These are phyloP conservation scores for Orius insidiosus DNA, from an alignment of 1,140 invertebrate species.

Conservation along the genomic window DNA sequence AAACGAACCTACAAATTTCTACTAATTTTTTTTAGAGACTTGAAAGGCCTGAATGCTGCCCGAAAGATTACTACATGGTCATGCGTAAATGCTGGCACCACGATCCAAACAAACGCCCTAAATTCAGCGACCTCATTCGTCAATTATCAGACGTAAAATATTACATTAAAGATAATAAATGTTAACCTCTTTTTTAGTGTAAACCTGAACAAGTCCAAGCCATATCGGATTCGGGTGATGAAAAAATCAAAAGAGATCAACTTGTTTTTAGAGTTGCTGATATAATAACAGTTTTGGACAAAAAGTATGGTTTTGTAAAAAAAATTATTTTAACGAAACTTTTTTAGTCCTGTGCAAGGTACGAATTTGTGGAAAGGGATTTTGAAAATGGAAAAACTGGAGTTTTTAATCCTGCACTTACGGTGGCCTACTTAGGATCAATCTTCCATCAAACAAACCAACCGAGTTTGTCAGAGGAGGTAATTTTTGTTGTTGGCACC, in stretches of 20 bases:
- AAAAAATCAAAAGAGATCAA: slow-evolving; percentile 39
- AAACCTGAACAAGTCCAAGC: slow-evolving; percentile 82
- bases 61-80: slow-evolving; percentile 76
- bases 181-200: too few relatives aligned
- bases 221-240: slow-evolving; percentile 34
- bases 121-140: slow-evolving; percentile 69
- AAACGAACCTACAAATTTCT: neutral
- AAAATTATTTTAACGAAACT: neutral
- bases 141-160: slow-evolving; percentile 53
- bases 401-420: slow-evolving; percentile 75
- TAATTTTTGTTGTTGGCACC: slow-evolving; percentile 18
- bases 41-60: slow-evolving; percentile 88
- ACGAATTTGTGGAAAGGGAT: slow-evolving; percentile 65
- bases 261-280: slow-evolving; percentile 74
- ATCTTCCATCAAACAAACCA: slow-evolving; percentile 48
- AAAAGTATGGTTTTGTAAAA: slow-evolving; percentile 37
- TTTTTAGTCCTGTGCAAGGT: slow-evolving; percentile 19
- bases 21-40: slow-evolving; percentile 40
- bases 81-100: slow-evolving; percentile 96
- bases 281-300: slow-evolving; percentile 85
- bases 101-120: slow-evolving; percentile 72
- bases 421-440: slow-evolving; percentile 73
- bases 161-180: too few relatives aligned
- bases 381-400: slow-evolving; percentile 70
- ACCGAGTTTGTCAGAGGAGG: slow-evolving; percentile 38